These are phyloP conservation scores for Limanda limanda DNA, from an alignment of 2,113 vertebrate species.

Conservation along the genomic window DNA sequence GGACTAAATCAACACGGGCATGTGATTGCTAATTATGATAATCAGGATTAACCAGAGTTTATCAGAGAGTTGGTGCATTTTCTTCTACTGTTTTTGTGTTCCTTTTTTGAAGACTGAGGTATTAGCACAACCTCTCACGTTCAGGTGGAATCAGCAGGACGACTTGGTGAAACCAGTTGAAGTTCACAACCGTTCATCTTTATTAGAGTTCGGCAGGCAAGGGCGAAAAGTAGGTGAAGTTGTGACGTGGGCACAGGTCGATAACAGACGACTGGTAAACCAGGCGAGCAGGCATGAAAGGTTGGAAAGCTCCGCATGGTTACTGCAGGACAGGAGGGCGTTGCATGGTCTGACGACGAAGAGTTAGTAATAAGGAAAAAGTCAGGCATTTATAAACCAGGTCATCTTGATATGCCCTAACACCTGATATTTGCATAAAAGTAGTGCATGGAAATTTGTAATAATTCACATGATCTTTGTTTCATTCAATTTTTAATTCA, in stretches of 20 bases:
- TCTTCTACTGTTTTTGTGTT: too few relatives aligned
- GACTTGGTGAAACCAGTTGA: background rate
- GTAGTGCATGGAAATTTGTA: background rate
- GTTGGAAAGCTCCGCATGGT: background rate
- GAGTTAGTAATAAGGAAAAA: background rate
- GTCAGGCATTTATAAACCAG: background rate
- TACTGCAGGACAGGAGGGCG: background rate
- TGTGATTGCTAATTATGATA: background rate
- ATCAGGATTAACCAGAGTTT: too few relatives aligned
- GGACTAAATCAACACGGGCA: too few relatives aligned
- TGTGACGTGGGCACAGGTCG: background rate
- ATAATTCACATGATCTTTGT: background rate
- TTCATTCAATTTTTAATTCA: constrained; percentile 2
- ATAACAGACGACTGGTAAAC: background rate
- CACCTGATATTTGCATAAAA: background rate
- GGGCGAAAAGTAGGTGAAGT: background rate
- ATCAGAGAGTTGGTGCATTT: too few relatives aligned
- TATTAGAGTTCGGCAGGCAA: background rate
- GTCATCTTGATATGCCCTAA: background rate
- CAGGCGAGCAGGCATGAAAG: background rate
- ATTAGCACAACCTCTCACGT: background rate
- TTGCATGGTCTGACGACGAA: background rate
- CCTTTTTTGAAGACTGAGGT: background rate
- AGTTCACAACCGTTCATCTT: background rate
- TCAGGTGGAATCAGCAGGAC: background rate